Evolutionary conservation across 53 echinoderm and acorn worm genomes (phyloP).

Genomic region (Apostichopus leukothele): DNA sequence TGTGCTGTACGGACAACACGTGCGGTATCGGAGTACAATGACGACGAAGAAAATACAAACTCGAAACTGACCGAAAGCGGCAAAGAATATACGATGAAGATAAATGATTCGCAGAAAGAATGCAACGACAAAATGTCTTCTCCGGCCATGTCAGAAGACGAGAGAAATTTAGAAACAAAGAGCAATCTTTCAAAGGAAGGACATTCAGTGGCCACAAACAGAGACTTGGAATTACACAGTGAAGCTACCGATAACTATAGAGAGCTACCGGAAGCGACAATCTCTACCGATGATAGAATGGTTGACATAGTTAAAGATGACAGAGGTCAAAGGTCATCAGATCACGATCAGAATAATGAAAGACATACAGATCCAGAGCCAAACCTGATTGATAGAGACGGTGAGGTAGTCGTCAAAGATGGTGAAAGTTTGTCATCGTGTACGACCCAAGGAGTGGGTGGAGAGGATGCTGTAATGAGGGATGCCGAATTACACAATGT

Average conservation of each 20-base stretch:
- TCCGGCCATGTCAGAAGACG: neutral
- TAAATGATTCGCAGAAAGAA: neutral
- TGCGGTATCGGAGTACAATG: neutral
- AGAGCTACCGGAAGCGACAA: neutral
- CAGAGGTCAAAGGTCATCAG: slow-evolving; percentile 24
- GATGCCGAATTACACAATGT: neutral
- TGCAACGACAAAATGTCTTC: neutral
- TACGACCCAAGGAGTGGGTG: neutral
- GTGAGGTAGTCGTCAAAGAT: neutral
- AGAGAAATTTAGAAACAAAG: neutral
- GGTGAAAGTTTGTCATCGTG: neutral
- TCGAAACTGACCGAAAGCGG: neutral
- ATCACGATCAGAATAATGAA: neutral
- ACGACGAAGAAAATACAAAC: neutral
- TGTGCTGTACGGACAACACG: neutral
- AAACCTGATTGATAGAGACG: no score
- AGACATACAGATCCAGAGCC: neutral
- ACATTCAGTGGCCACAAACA: neutral
- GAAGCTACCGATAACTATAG: neutral
- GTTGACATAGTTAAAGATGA: neutral
- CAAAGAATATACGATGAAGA: neutral
- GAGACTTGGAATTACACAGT: neutral
- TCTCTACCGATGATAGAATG: neutral
- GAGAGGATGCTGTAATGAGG: neutral
- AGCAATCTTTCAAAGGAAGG: neutral